These are phyloP conservation scores for Anguilla rostrata DNA, from an alignment of 2,113 vertebrate species.

Conservation along the genomic window DNA sequence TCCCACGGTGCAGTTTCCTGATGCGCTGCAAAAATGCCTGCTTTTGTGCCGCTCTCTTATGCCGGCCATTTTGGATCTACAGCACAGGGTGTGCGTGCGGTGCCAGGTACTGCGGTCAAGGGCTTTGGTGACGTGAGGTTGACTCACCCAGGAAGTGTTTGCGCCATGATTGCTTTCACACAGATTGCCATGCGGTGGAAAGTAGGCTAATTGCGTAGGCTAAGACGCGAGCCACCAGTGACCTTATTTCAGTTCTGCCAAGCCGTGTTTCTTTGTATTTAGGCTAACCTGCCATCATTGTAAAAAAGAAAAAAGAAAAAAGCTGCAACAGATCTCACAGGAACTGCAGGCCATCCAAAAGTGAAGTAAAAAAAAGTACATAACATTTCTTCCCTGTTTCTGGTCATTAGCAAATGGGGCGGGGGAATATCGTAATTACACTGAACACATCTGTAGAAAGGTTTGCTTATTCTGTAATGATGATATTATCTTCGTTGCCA, in stretches of 20 bases:
- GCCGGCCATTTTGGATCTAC: background rate
- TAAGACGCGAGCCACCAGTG: conserved; percentile 44
- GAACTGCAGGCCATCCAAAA: no score
- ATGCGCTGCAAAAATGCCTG: background rate
- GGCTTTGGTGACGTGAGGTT: conserved; percentile 45
- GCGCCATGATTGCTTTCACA: conserved; percentile 67
- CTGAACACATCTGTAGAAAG: background rate
- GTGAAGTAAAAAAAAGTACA: background rate
- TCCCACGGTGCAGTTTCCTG: no score
- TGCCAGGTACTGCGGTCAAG: conserved; percentile 31
- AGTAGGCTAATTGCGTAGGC: conserved; percentile 64
- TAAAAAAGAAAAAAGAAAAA: conserved; percentile 23
- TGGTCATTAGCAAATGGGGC: no score
- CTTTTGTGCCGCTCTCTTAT: background rate
- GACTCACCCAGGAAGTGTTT: conserved; percentile 46
- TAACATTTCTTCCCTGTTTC: background rate
- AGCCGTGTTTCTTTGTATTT: conserved; percentile 27
- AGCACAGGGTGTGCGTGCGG: background rate
- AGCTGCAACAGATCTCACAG: background rate
- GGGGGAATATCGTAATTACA: background rate
- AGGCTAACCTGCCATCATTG: conserved; percentile 32
- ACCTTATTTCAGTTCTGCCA: conserved; percentile 52
- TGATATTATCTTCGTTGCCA: background rate
- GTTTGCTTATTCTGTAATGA: background rate
- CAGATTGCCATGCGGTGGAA: conserved; percentile 58